Percentiles rank a stretch among this genome's conserved stretches.
Conservation (phyloP, 2,888 invertebrate species). For the Venusia cambrica region DNA sequence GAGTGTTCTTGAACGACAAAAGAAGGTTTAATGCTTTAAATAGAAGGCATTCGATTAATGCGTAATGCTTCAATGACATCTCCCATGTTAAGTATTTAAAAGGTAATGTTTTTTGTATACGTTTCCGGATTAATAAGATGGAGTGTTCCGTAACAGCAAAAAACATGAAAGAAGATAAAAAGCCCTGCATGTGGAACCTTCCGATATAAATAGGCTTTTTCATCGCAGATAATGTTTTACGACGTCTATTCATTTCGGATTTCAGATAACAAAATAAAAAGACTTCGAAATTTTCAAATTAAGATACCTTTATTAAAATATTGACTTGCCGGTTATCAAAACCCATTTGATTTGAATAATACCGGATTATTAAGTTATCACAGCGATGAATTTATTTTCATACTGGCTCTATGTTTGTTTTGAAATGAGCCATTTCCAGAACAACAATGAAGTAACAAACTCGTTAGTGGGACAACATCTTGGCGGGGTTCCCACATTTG, state of each 20-base stretch:
- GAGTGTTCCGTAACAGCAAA: constrained; percentile 44
- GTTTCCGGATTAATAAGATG: constrained; percentile 63
- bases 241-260: constrained; percentile 13
- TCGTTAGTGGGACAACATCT: constrained; percentile 73
- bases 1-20: constrained; percentile 71
- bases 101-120: constrained; percentile 58
- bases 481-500: constrained; percentile 79
- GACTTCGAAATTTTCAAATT: constrained; percentile 12
- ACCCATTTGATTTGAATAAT: constrained; percentile 28
- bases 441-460: constrained; percentile 72
- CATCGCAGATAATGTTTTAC: constrained; percentile 17
- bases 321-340: constrained; percentile 19
- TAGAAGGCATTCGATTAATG: constrained; percentile 57
- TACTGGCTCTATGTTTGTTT: constrained; percentile 37
- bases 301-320: constrained; percentile 15
- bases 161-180: constrained; percentile 36
- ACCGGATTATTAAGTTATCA: constrained; percentile 29
- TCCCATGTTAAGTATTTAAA: constrained; percentile 47
- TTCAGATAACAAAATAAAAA: constrained; percentile 17
- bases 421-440: constrained; percentile 47
- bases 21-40: constrained; percentile 56
- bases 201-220: constrained; percentile 16
- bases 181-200: constrained; percentile 41
- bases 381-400: constrained; percentile 22
- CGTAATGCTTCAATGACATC: constrained; percentile 64